A percentile compares a stretch with the other conserved stretches of the same genome.
These are phyloP conservation scores for Mixornis gularis DNA, from an alignment of 2,113 vertebrate species.

Conservation along the genomic window DNA sequence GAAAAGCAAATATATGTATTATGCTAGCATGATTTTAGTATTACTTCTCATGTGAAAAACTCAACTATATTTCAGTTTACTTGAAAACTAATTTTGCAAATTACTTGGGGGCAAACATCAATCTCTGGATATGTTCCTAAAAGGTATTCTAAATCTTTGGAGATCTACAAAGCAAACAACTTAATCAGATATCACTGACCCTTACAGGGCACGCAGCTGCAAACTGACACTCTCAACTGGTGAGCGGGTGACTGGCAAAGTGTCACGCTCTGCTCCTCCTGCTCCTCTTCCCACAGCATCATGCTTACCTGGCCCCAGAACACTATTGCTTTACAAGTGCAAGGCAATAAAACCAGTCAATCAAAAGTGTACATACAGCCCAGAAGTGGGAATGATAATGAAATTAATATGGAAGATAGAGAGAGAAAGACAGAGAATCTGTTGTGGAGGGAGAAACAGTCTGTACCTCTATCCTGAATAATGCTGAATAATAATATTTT, in stretches of 20 bases:
- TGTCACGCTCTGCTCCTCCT: background rate
- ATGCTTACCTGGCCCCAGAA: background rate
- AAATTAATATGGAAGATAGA: background rate
- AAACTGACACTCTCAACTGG: background rate
- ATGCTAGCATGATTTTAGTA: background rate
- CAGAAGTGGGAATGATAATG: background rate
- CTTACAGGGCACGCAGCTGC: background rate
- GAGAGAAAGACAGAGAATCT: background rate
- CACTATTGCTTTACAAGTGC: background rate
- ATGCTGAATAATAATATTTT: background rate
- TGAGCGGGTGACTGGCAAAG: background rate
- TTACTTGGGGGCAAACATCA: background rate
- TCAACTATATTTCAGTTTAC: background rate
- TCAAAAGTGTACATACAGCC: background rate
- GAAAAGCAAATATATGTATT: background rate
- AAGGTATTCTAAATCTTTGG: background rate
- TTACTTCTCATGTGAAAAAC: background rate
- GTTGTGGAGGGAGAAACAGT: background rate
- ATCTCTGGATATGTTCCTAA: background rate
- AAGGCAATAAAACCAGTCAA: background rate
- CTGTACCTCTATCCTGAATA: background rate
- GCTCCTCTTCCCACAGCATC: background rate
- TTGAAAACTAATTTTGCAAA: background rate
- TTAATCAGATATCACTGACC: background rate
- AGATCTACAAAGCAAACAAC: conserved; percentile 16